These are phyloP conservation scores for Protomyctophum bolini DNA, from an alignment of 2,113 vertebrate species.

Conservation along the genomic window DNA sequence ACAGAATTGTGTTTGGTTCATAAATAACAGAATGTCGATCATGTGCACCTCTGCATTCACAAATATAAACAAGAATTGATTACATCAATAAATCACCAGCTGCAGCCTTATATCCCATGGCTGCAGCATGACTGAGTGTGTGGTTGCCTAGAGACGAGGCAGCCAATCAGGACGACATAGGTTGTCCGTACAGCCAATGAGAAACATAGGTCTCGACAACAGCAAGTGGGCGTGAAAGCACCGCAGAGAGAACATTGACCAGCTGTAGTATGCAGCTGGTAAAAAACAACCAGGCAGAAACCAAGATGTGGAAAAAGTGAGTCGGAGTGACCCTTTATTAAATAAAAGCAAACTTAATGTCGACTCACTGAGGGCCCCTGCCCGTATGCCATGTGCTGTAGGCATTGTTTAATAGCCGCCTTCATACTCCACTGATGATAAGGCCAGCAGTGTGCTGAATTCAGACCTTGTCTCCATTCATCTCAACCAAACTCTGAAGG, in stretches of 20 bases:
- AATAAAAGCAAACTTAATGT: slow-evolving; percentile 12
- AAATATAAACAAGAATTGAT: too few relatives aligned
- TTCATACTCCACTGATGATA: slow-evolving; percentile 46
- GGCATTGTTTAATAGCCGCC: slow-evolving; percentile 43
- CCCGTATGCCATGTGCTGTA: slow-evolving; percentile 10
- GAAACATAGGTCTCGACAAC: too few relatives aligned
- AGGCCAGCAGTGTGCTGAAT: slow-evolving; percentile 39
- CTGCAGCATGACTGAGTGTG: too few relatives aligned
- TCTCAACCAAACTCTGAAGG: slow-evolving; percentile 41
- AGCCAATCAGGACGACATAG: too few relatives aligned
- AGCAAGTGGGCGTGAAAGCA: too few relatives aligned
- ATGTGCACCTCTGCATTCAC: too few relatives aligned
- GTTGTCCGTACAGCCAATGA: too few relatives aligned
- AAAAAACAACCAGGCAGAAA: slow-evolving; percentile 17
- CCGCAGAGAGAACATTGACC: too few relatives aligned
- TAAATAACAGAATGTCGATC: background rate
- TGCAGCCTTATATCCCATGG: too few relatives aligned
- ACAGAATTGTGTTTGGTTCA: background rate
- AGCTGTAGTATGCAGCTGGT: background rate
- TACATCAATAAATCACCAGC: too few relatives aligned
- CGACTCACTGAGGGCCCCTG: slow-evolving; percentile 16
- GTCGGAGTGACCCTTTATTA: slow-evolving; percentile 4
- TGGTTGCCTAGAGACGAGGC: too few relatives aligned
- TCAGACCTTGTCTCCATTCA: slow-evolving; percentile 42
- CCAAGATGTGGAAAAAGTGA: slow-evolving; percentile 5